These are phyloP conservation scores for Xylota sylvarum DNA, from an alignment of 2,888 invertebrate genomes.

Conservation along the genomic window DNA sequence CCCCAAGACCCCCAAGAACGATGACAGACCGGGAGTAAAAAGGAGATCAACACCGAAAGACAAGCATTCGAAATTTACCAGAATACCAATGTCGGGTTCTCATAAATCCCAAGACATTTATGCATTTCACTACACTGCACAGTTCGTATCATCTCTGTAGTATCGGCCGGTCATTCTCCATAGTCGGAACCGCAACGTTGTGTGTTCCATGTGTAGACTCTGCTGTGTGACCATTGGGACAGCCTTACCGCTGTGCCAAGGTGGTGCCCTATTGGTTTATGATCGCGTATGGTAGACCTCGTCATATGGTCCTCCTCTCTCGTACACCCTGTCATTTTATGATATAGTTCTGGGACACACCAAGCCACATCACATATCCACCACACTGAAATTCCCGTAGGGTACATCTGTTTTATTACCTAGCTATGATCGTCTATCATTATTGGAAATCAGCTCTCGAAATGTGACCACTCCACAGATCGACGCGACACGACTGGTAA, in stretches of 20 bases:
- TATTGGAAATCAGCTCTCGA: slow-evolving; percentile 67
- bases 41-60: slow-evolving; percentile 72
- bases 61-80: slow-evolving; percentile 70
- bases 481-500: slow-evolving; percentile 8
- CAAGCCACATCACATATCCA: slow-evolving; percentile 23
- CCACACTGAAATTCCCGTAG: slow-evolving; percentile 55
- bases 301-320: slow-evolving; percentile 8
- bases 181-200: slow-evolving; percentile 1
- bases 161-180: slow-evolving; percentile 4
- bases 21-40: slow-evolving; percentile 75
- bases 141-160: slow-evolving; percentile 15
- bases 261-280: slow-evolving; percentile 73
- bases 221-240: slow-evolving; percentile 32
- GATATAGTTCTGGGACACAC: slow-evolving; percentile 29
- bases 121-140: slow-evolving; percentile 20
- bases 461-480: slow-evolving; percentile 17
- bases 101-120: slow-evolving; percentile 70
- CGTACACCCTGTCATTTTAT: slow-evolving; percentile 25
- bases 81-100: slow-evolving; percentile 63
- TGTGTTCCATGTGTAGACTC: slow-evolving; percentile 40
- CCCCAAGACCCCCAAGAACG: slow-evolving; percentile 66
- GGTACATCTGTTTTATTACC: slow-evolving; percentile 76
- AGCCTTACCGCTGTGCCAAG: slow-evolving; percentile 43
- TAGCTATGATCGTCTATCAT: slow-evolving; percentile 70
- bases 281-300: slow-evolving; percentile 44